These are phyloP conservation scores for Poecilia velifera DNA, from an alignment of 2,797 vertebrate genomes.

Conservation along the genomic window DNA sequence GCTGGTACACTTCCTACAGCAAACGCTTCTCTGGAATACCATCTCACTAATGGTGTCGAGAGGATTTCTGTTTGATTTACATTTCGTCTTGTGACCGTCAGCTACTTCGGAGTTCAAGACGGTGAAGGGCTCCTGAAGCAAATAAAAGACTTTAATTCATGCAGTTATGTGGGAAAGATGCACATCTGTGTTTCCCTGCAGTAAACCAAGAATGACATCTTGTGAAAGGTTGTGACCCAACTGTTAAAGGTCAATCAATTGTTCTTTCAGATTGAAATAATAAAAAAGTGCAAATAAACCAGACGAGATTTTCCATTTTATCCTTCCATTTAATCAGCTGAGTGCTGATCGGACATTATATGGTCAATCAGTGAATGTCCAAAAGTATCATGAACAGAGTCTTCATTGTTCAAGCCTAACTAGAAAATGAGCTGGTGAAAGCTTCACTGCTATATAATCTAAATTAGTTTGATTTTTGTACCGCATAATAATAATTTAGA, in stretches of 20 bases:
- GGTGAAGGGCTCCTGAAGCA: neutral
- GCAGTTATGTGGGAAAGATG: neutral
- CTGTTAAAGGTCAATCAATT: neutral
- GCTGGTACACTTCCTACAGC: neutral
- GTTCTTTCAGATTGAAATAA: constrained; percentile 2
- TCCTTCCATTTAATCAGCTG: neutral
- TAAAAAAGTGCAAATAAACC: neutral
- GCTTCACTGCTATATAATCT: too few species aligned
- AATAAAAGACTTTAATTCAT: constrained; percentile 2
- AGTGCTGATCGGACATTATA: neutral
- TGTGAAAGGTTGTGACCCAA: neutral
- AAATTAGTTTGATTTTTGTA: too few species aligned
- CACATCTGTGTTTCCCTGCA: neutral
- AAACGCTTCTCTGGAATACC: neutral
- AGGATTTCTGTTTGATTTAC: neutral
- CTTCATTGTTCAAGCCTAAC: neutral
- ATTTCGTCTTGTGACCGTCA: neutral
- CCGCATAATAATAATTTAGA: too few species aligned
- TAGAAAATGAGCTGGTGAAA: neutral
- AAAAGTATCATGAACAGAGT: neutral
- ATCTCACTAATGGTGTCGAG: neutral
- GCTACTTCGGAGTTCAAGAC: neutral
- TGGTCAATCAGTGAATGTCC: neutral
- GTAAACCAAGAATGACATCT: neutral
- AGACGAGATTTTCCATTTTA: constrained; percentile 13